Evolutionary conservation across 2,113 vertebrate genomes (phyloP), one percentile per base, ranked within the genome.

Genomic region (Callochromis pleurospilus): DNA sequence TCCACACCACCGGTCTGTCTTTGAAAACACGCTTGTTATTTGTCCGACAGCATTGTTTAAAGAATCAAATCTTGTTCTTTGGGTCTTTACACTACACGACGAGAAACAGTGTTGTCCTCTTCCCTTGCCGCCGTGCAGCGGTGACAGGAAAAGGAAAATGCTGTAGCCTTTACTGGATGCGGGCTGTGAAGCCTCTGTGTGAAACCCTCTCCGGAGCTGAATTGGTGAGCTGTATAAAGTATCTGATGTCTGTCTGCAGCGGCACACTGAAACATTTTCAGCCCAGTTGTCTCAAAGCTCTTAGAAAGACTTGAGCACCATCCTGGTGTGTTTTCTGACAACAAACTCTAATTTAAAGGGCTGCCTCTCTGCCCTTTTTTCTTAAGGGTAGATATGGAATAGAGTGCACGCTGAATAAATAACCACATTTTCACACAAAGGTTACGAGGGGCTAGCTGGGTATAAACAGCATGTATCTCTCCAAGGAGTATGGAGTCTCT

Each of bases 371-470:
- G 49, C 33, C 70, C 87, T 58, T 68, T 83, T 87, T 89, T 87
- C 77, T 86, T 79, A 86, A 86, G 87, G 87, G 73, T 81, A 91
- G 89, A 92, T 89, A 89, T 77, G 87, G 86, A 86, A 83, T 88
- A 73, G 86, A 93, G 91, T 92, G 88, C 91, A 83, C 82, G 55
- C 91, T 91, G 92, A 93, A 94, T 93, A 93, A 92, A 93, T 92
- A 93, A 92, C 81, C 80, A 91, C 79, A 86, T 88, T 83, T 91
- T 88, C 90, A 81, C 86, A 87, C 84, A 90, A 80, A 93, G 90
- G 93, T 93, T 95, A 94, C 33, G 26, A 24, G 53, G 81, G 93
- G 88, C 84, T 51, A 82, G 86, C 85, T 82, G 86, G 80, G 84
- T 87, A 89, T 84, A 89, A 92, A 92, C 85, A 90, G 77, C 83